Evolutionary conservation across 1,140 invertebrate species (phyloP).

Genomic region (Pseudomyrmex sp.): DNA sequence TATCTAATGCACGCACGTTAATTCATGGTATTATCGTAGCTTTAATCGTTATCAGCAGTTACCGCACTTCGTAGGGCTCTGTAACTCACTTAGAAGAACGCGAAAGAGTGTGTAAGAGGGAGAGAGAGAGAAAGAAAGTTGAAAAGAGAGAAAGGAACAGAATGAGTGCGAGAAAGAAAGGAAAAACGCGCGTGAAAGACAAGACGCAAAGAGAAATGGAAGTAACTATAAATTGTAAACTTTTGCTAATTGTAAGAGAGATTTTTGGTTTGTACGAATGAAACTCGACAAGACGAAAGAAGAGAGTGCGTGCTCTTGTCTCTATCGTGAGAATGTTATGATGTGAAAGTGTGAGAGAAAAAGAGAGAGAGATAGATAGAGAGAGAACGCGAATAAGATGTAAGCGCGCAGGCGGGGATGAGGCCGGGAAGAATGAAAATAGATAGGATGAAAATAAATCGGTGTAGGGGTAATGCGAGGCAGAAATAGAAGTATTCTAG

Average conservation of each 20-base stretch:
- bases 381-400: conserved; percentile 23
- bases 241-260: conserved; percentile 59
- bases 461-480: conserved; percentile 59
- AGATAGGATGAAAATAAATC: conserved; percentile 74
- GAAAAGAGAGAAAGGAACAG: conserved; percentile 15
- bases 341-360: background rate
- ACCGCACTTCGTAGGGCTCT: conserved; percentile 83
- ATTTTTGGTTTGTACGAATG: conserved; percentile 32
- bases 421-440: conserved; percentile 66
- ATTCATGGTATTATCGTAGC: conserved; percentile 84
- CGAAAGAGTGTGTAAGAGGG: conserved; percentile 29
- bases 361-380: background rate
- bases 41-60: conserved; percentile 84
- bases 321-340: conserved; percentile 61
- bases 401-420: conserved; percentile 18
- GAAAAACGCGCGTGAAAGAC: background rate
- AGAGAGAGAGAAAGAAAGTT: conserved; percentile 10
- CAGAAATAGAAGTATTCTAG: conserved; percentile 70
- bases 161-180: background rate
- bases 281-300: conserved; percentile 4
- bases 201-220: conserved; percentile 18
- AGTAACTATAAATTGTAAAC: conserved; percentile 62
- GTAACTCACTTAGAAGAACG: conserved; percentile 80
- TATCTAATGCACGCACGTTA: conserved; percentile 82
- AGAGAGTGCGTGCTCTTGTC: background rate